Evolutionary conservation across 2,113 vertebrate genomes (phyloP).

Genomic region (Balaeniceps rex): DNA sequence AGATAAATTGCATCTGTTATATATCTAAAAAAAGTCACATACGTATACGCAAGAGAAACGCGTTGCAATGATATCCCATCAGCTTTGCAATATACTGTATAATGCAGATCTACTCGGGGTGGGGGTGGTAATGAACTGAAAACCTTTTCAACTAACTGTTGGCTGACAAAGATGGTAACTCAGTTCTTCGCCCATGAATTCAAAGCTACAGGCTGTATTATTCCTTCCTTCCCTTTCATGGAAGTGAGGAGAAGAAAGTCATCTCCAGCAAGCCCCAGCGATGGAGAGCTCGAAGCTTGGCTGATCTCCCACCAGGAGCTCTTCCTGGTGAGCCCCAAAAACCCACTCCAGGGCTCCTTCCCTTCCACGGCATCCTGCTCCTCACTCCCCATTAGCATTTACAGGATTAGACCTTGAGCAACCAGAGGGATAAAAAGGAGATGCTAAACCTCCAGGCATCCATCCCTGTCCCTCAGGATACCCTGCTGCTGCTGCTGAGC

Average conservation of each 20-base stretch:
- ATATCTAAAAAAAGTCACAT: neutral
- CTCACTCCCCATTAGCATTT: no score
- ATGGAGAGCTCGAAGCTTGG: neutral
- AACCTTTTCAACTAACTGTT: neutral
- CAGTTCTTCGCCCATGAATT: neutral
- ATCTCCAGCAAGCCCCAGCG: neutral
- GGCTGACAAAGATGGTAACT: neutral
- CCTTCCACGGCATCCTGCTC: neutral
- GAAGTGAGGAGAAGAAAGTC: neutral
- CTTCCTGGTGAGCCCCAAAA: neutral
- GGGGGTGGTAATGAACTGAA: neutral
- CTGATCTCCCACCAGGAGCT: neutral
- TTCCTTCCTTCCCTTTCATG: neutral
- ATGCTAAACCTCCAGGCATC: neutral
- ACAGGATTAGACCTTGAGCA: neutral
- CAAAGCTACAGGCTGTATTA: neutral
- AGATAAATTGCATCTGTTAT: neutral
- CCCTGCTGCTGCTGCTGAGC: neutral
- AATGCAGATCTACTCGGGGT: neutral
- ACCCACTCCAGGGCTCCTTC: neutral
- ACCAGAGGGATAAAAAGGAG: neutral
- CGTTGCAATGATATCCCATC: neutral
- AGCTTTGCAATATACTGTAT: neutral
- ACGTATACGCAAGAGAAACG: neutral
- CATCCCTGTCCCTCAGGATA: no score